Conservation (phyloP, 35 echinoderm and acorn worm genomes). For the Ptychodera flava region DNA sequence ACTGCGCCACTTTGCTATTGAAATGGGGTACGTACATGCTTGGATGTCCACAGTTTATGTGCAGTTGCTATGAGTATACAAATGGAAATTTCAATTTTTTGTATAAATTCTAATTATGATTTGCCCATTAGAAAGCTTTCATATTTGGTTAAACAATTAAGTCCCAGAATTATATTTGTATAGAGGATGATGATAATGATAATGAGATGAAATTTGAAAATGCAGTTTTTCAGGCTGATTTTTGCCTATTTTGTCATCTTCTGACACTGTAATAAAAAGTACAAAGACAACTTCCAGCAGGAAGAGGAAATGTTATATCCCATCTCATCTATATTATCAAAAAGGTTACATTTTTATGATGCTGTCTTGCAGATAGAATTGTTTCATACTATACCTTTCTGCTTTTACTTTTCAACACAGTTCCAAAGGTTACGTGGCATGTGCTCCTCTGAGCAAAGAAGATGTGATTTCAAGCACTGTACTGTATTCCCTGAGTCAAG, state of each 20-base stretch:
- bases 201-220: background rate
- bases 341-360: no score
- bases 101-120: background rate
- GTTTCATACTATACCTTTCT: background rate
- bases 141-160: background rate
- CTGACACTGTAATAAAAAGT: no score
- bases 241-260: no score
- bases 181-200: background rate
- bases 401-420: conserved; percentile 4
- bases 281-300: no score
- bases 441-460: conserved; percentile 28
- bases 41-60: no score
- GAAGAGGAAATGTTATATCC: background rate
- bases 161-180: background rate
- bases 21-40: conserved; percentile 63
- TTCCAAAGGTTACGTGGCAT: conserved; percentile 30
- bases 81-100: background rate
- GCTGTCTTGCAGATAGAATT: no score
- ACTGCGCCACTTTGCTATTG: conserved; percentile 17
- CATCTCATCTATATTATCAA: no score
- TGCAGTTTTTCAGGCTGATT: no score
- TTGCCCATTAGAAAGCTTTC: background rate
- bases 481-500: conserved; percentile 59
- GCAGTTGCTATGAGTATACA: background rate
- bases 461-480: conserved; percentile 28